These are phyloP conservation scores for Erethizon dorsatum DNA, from an alignment of 2,797 vertebrate genomes.

Conservation along the genomic window DNA sequence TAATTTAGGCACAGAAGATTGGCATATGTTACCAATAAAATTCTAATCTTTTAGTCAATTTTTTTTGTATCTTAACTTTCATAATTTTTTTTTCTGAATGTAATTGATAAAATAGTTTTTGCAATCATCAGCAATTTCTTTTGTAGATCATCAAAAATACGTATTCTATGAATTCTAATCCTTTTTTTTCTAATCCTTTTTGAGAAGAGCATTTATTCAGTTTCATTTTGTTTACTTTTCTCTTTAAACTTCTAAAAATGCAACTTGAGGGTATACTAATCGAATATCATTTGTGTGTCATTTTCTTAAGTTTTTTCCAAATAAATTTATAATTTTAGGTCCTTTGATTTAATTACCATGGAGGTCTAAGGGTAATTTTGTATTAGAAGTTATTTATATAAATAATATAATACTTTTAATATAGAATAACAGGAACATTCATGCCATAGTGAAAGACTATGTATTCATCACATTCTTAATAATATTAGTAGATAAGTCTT, in stretches of 20 bases:
- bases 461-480: conserved; percentile 13
- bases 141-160: neutral
- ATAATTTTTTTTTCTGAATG: neutral
- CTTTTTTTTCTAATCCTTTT: conserved; percentile 29
- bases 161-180: neutral
- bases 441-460: conserved; percentile 31
- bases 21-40: conserved; percentile 42
- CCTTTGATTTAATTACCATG: conserved; percentile 19
- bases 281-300: conserved; percentile 8
- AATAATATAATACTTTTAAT: conserved; percentile 43
- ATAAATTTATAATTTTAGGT: conserved; percentile 26
- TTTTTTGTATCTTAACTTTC: conserved; percentile 54
- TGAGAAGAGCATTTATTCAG: conserved; percentile 13
- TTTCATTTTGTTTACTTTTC: conserved; percentile 47
- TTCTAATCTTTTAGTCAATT: conserved; percentile 13
- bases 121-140: conserved; percentile 30
- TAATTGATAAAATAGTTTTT: conserved; percentile 11
- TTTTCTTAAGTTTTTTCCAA: neutral
- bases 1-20: neutral
- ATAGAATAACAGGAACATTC: conserved; percentile 54
- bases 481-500: conserved; percentile 39
- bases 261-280: neutral
- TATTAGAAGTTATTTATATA: conserved; percentile 44
- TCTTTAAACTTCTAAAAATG: conserved; percentile 63
- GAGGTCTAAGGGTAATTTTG: conserved; percentile 2